These are phyloP conservation scores for Chelidonichthys spinosus DNA, from an alignment of 2,797 vertebrate genomes.

Conservation along the genomic window DNA sequence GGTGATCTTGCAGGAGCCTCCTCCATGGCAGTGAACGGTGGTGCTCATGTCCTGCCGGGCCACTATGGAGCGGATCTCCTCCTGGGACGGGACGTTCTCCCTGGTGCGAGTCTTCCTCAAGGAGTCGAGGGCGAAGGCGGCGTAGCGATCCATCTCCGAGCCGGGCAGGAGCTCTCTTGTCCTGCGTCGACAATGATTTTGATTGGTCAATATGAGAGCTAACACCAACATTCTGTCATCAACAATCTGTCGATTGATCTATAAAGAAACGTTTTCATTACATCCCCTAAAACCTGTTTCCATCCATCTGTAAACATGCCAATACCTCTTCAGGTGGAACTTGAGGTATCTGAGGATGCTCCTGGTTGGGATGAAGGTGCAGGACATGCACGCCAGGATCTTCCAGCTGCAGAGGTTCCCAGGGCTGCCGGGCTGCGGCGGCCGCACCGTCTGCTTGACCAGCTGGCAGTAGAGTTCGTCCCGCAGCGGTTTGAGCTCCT, in stretches of 20 bases:
- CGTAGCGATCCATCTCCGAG: slow-evolving; percentile 93
- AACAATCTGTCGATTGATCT: background rate
- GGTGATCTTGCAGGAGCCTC: slow-evolving; percentile 97
- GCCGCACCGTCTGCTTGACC: slow-evolving; percentile 94
- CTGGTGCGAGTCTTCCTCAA: slow-evolving; percentile 91
- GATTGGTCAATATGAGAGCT: background rate
- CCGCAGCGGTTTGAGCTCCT: slow-evolving; percentile 91
- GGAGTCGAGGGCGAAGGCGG: slow-evolving; percentile 89
- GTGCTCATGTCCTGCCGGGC: slow-evolving; percentile 94
- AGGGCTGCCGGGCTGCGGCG: slow-evolving; percentile 85
- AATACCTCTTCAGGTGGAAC: slow-evolving; percentile 95
- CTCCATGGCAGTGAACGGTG: slow-evolving; percentile 95
- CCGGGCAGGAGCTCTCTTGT: slow-evolving; percentile 90
- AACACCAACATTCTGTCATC: no score
- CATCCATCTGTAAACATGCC: accelerated
- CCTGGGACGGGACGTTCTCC: slow-evolving; percentile 93
- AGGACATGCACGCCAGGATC: slow-evolving; percentile 93
- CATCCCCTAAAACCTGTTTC: background rate
- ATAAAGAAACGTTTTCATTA: background rate
- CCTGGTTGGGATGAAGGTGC: slow-evolving; percentile 91
- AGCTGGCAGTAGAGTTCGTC: slow-evolving; percentile 98
- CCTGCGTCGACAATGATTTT: slow-evolving; percentile 73
- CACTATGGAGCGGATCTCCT: slow-evolving; percentile 93
- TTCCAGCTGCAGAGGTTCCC: slow-evolving; percentile 93
- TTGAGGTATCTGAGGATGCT: slow-evolving; percentile 93